Evolutionary conservation across 2,888 invertebrate genomes (phyloP).

Genomic region (Pardosa pseudoannulata): DNA sequence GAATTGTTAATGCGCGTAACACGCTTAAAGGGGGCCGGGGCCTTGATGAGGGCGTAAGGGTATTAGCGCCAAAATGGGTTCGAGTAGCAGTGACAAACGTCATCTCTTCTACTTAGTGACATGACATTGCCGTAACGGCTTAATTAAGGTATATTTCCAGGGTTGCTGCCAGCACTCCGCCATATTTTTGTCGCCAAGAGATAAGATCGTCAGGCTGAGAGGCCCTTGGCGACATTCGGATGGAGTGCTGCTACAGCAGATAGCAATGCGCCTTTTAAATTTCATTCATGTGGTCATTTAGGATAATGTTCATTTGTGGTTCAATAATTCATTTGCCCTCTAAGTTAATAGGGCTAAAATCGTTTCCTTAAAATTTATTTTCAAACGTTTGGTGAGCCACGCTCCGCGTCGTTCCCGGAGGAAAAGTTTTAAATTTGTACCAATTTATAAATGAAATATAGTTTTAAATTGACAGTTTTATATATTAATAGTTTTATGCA

Average conservation of each 20-base stretch:
- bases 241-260: background rate
- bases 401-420: no score
- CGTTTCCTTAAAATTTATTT: background rate
- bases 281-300: constrained; percentile 19
- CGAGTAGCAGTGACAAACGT: constrained; percentile 72
- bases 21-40: constrained; percentile 34
- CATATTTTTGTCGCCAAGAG: constrained; percentile 35
- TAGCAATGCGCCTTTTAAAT: constrained; percentile 5
- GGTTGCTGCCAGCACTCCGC: constrained; percentile 26
- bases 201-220: background rate
- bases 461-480: no score
- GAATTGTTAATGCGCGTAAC: constrained; percentile 69
- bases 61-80: constrained; percentile 69
- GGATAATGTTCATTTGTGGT: constrained; percentile 6
- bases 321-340: constrained; percentile 15
- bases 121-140: constrained; percentile 71
- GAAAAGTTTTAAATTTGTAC: no score
- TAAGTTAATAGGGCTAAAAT: background rate
- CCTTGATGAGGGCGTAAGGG: constrained; percentile 54
- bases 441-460: no score
- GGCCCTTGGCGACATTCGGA: background rate
- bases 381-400: background rate
- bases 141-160: constrained; percentile 71
- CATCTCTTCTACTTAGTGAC: constrained; percentile 71
- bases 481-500: no score